Percentiles rank a stretch among this genome's conserved stretches.
These are phyloP conservation scores for Pectinophora gossypiella DNA, from an alignment of 1,140 invertebrate species.

Conservation along the genomic window DNA sequence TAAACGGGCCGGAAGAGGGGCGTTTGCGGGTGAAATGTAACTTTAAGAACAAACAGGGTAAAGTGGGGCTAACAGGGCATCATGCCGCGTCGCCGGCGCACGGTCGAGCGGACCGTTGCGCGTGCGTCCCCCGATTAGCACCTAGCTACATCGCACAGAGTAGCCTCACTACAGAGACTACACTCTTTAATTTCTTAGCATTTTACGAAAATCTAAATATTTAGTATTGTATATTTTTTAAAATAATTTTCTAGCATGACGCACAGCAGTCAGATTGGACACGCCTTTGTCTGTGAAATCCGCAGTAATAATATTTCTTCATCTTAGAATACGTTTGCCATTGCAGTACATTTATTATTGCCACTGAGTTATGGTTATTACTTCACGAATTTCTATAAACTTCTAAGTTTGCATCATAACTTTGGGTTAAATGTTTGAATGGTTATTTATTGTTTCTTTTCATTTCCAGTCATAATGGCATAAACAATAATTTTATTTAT, in stretches of 20 bases:
- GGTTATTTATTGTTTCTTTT: background rate
- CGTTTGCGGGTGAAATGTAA: slow-evolving; percentile 61
- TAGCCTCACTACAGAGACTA: background rate
- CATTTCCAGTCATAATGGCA: background rate
- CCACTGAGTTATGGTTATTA: background rate
- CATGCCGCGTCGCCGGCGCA: slow-evolving; percentile 26
- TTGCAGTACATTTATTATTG: background rate
- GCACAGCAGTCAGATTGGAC: no score
- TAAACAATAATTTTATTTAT: background rate
- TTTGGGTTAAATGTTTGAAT: background rate
- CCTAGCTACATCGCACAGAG: slow-evolving; percentile 44
- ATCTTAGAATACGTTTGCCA: no score
- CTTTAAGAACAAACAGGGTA: slow-evolving; percentile 55
- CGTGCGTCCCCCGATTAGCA: slow-evolving; percentile 57
- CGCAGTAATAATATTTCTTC: no score
- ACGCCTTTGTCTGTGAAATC: no score
- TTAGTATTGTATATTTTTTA: no score
- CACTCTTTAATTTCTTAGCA: no score
- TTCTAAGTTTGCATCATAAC: background rate
- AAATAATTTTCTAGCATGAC: no score
- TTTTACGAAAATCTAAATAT: no score
- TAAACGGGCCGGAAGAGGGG: slow-evolving; percentile 57
- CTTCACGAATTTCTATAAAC: background rate
- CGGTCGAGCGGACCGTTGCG: slow-evolving; percentile 23
- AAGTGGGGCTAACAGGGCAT: slow-evolving; percentile 49